Conservation (phyloP, 2,888 invertebrate genomes). For the Limnephilus rhombicus region DNA sequence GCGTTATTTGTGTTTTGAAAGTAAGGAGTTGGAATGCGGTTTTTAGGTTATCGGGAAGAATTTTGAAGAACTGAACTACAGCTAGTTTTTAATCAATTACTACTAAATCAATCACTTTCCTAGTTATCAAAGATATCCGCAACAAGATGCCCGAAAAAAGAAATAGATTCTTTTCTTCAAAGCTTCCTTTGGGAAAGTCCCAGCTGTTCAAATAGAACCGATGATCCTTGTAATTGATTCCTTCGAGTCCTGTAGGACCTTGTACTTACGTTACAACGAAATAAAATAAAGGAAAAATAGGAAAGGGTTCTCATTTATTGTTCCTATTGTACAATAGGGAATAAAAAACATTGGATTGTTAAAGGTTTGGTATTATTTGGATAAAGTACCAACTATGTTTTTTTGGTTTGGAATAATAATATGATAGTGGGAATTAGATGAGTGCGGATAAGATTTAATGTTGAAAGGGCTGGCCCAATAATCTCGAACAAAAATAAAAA, state of each 20-base stretch:
- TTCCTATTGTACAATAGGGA: slow-evolving; percentile 22
- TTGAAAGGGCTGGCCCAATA: not conserved
- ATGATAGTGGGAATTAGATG: not conserved
- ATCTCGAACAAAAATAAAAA: too few relatives aligned
- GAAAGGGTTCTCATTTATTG: slow-evolving; percentile 51
- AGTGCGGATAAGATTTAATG: not conserved
- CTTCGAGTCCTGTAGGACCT: slow-evolving; percentile 16
- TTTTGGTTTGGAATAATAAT: not conserved
- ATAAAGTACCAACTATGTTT: not conserved
- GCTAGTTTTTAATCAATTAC: too few relatives aligned
- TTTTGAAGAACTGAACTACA: too few relatives aligned
- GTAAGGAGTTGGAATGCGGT: too few relatives aligned
- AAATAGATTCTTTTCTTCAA: not conserved
- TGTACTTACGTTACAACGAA: not conserved
- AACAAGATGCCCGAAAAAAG: not conserved
- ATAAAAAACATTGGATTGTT: slow-evolving; percentile 23
- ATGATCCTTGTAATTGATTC: slow-evolving; percentile 63
- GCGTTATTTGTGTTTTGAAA: too few relatives aligned
- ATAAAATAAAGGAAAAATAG: slow-evolving; percentile 4
- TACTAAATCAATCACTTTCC: not conserved
- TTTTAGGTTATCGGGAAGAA: too few relatives aligned
- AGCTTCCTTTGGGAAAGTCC: slow-evolving; percentile 58
- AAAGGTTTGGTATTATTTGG: not conserved
- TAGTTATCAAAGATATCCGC: not conserved
- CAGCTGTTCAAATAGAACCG: slow-evolving; percentile 62